These are phyloP conservation scores for Amblyjoppa fuscipennis DNA, from an alignment of 2,888 invertebrate genomes.

Conservation along the genomic window DNA sequence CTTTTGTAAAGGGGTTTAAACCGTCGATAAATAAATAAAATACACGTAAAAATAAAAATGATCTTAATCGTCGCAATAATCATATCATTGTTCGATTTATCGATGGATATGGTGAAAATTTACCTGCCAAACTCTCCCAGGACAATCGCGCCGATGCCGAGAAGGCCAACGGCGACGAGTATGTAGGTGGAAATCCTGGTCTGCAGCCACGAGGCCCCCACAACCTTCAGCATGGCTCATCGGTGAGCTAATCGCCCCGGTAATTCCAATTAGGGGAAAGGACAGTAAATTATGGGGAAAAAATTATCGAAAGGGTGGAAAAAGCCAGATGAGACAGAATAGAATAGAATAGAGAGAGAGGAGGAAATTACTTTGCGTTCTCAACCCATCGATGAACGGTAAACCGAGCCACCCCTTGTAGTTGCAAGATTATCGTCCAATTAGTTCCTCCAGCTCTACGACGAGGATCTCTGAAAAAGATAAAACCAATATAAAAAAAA, in stretches of 20 bases:
- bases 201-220: constrained; percentile 92
- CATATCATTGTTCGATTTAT: background rate
- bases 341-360: constrained; percentile 70
- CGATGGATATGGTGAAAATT: constrained; percentile 51
- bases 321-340: constrained; percentile 58
- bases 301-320: constrained; percentile 21
- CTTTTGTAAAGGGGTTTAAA: no score
- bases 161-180: constrained; percentile 89
- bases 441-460: constrained; percentile 53
- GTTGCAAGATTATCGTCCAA: constrained; percentile 50
- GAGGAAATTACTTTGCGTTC: constrained; percentile 75
- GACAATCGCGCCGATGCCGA: constrained; percentile 90
- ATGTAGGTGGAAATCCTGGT: constrained; percentile 91
- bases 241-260: constrained; percentile 80
- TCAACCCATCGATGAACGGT: constrained; percentile 85
- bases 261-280: constrained; percentile 66
- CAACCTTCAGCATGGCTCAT: constrained; percentile 90
- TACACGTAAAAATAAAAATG: no score
- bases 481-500: background rate
- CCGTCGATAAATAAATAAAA: no score
- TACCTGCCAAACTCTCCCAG: constrained; percentile 90
- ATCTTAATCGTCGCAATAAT: constrained; percentile 1
- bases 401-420: constrained; percentile 56
- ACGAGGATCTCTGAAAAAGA: constrained; percentile 55
- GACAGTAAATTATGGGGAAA: constrained; percentile 26